phyloP scores from a whole-genome alignment of 2,113 vertebrate species.

The Chaetura pelagica region DNA sequence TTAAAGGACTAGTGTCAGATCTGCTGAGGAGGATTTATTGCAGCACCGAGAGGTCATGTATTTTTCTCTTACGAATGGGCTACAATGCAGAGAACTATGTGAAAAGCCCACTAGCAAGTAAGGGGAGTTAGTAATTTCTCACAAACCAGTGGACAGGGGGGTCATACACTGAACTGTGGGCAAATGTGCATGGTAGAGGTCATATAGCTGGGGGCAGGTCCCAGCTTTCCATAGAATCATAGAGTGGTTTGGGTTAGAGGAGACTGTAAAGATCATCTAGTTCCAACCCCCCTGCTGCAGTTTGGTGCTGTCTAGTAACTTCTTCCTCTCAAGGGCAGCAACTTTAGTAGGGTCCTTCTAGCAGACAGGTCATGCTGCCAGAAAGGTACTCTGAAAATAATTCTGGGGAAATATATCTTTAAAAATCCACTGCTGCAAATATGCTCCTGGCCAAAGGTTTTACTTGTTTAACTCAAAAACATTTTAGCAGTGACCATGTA shows the following conservation, averaged over 20 bases:
- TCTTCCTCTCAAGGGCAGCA: background rate
- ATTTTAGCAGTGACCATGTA: background rate
- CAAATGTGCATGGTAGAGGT: too few species aligned
- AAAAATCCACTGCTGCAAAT: background rate
- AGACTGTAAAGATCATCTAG: too few species aligned
- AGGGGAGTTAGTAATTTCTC: background rate
- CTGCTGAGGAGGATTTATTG: constrained; percentile 1
- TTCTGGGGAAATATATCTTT: background rate
- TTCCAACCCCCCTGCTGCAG: background rate
- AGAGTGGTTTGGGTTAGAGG: too few species aligned
- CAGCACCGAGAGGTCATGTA: background rate
- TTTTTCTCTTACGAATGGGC: background rate
- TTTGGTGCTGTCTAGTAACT: background rate
- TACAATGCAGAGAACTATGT: background rate
- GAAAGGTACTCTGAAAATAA: background rate
- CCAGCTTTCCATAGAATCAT: too few species aligned
- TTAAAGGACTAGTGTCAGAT: background rate
- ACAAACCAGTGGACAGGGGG: background rate
- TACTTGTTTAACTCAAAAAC: background rate
- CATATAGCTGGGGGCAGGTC: too few species aligned
- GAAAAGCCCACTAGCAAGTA: background rate
- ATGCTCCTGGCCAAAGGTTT: background rate
- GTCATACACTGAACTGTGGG: too few species aligned
- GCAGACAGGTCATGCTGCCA: background rate
- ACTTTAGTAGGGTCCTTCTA: background rate